Conservation (phyloP, 2,113 vertebrate species). For the Myotis lucifugus region DNA sequence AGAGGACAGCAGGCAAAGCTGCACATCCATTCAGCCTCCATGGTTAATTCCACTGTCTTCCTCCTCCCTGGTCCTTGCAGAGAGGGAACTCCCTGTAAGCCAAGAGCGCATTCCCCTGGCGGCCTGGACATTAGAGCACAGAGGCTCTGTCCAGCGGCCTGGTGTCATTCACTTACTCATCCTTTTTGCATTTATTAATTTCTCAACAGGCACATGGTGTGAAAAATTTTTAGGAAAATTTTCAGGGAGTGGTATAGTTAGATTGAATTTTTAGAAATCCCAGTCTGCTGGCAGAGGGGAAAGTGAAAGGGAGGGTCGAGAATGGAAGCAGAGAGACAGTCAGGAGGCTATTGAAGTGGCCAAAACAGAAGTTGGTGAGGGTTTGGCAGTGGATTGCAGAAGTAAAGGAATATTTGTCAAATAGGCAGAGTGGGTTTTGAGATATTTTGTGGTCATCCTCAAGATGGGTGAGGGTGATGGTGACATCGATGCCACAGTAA, state of each 20-base stretch:
- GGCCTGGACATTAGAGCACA: not conserved
- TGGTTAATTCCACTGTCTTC: not conserved
- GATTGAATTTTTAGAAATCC: conserved; percentile 32
- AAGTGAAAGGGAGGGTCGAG: not conserved
- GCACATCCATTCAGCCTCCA: not conserved
- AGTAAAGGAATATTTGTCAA: not conserved
- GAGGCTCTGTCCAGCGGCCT: not conserved
- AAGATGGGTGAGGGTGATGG: not conserved
- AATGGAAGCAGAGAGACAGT: not conserved
- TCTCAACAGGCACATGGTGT: not conserved
- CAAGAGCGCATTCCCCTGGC: not conserved
- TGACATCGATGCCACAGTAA: not conserved
- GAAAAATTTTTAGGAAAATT: not conserved
- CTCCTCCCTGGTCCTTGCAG: not conserved
- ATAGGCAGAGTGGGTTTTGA: not conserved
- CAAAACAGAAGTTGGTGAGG: not conserved
- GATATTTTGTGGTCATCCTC: not conserved
- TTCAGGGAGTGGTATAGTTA: not conserved
- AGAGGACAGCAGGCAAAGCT: rapidly evolving
- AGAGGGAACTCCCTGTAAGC: not conserved
- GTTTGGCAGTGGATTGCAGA: not conserved
- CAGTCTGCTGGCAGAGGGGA: not conserved
- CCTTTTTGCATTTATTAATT: not conserved
- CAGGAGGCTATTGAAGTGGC: not conserved
- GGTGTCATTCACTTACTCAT: not conserved